Evolutionary conservation across 2,797 vertebrate genomes (phyloP), one percentile per base, ranked within the genome.

Genomic region (Remorina albescens): DNA sequence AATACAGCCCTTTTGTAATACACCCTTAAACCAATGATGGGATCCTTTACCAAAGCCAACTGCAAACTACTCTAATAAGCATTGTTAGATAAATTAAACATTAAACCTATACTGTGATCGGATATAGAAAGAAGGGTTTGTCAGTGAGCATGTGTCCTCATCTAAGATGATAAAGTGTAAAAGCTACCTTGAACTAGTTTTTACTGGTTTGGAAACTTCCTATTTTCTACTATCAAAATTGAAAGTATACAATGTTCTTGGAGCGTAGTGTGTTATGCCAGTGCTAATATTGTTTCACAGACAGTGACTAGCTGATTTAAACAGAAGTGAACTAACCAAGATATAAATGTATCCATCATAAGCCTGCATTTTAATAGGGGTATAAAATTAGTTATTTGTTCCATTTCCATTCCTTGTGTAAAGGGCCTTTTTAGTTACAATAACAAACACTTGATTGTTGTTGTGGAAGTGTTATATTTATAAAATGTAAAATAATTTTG

Each of bases 81-180:
- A 50, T 16, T 64, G 28, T 64, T 8, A 55, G 65, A 30, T 50
- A 10, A 56, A 63, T 51, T 18, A 12, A 58, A 11, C 8, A 18
- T 39, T 4, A 71, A 66, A 46, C 21, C 10, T 55, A 0, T 59
- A 15, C 49, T 60, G 12, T 36, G 19, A 39, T 1, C 0, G 32
- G 1, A 19, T 34, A 30, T 30, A 30, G 10, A 53, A 47, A 69
- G 42, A 19, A 57, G 30, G 37, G 26, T 51, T 36, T 61, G 28
- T 73, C n/a, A n/a, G 7, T 56, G 37, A 5, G 6, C 5, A 26
- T 26, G 26, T 50, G 8, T 26, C 47, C 13, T 50, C 47, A 3
- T 16, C 47, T 26, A 23, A 50, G 6, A 50, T 13, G 47, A 50
- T 23, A 15, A 26, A 50, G 23, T 50, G 6, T 26, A 15, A 50